Evolutionary conservation across 92 coral and sea anemone species (phyloP).

Genomic region (Zoanthus solanderi): DNA sequence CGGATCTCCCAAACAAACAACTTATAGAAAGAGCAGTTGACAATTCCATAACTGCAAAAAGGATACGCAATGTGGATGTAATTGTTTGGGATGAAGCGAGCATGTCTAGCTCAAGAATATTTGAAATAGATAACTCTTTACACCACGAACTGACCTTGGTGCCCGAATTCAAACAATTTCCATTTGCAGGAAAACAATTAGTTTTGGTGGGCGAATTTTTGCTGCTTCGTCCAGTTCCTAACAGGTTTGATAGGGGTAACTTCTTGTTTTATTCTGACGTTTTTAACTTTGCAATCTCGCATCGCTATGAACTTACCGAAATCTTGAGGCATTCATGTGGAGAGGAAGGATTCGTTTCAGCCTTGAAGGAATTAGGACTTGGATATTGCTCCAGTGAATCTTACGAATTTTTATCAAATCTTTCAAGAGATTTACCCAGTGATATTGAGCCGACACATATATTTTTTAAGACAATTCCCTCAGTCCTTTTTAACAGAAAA

Average conservation of each 20-base stretch:
- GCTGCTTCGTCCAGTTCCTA: conserved; percentile 44
- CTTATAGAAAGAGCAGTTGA: conserved; percentile 13
- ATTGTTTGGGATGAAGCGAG: conserved; percentile 68
- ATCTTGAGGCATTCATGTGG: conserved; percentile 18
- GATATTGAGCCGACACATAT: conserved; percentile 19
- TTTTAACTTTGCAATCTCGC: conserved; percentile 3
- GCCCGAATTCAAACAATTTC: neutral
- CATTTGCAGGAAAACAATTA: conserved; percentile 45
- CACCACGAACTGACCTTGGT: conserved; percentile 10
- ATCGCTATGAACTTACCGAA: conserved; percentile 10
- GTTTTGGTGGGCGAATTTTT: conserved; percentile 43
- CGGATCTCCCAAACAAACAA: conserved; percentile 38
- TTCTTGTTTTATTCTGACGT: conserved; percentile 33
- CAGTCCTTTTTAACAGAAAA: neutral
- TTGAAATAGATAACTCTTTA: conserved; percentile 30
- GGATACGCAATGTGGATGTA: conserved; percentile 4
- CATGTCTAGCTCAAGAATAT: conserved; percentile 59
- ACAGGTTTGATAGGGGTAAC: conserved; percentile 13
- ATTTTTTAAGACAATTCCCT: conserved; percentile 27
- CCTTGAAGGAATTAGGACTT: neutral
- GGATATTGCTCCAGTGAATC: conserved; percentile 13
- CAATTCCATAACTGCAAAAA: conserved; percentile 9
- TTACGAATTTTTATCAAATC: neutral
- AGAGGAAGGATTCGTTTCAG: neutral
- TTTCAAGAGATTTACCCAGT: neutral